phyloP scores from a whole-genome alignment of 2,797 vertebrate genomes.

The Hapalemur alaotrensis region DNA sequence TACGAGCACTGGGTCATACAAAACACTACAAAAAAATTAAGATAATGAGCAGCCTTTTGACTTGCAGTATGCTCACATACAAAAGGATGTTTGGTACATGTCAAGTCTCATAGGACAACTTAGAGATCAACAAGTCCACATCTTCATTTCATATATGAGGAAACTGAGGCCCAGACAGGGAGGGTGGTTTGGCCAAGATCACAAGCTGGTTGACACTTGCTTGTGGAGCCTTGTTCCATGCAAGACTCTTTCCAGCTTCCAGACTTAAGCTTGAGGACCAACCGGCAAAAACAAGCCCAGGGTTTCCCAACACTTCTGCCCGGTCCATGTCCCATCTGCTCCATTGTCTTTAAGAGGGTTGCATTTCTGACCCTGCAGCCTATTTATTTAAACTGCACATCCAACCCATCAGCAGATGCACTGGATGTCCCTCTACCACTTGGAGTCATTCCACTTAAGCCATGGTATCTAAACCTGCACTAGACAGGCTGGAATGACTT shows the following conservation, averaged over 20 bases:
- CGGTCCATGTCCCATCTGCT: background rate
- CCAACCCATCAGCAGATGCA: background rate
- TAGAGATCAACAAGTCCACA: background rate
- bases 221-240: background rate
- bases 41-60: background rate
- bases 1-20: background rate
- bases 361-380: background rate
- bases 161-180: background rate
- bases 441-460: background rate
- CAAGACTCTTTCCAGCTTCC: background rate
- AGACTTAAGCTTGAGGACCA: background rate
- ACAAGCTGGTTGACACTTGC: background rate
- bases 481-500: background rate
- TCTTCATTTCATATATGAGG: background rate
- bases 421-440: background rate
- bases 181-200: background rate
- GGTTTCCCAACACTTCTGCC: background rate
- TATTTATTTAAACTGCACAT: background rate
- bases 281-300: background rate
- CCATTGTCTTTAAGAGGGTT: background rate
- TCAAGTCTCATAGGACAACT: background rate
- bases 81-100: background rate
- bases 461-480: background rate
- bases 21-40: background rate
- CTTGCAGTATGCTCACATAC: background rate